A percentile compares a stretch with the other conserved stretches of the same genome.
phyloP scores from a whole-genome alignment of 2,797 vertebrate genomes.

The Okamejei kenojei region DNA sequence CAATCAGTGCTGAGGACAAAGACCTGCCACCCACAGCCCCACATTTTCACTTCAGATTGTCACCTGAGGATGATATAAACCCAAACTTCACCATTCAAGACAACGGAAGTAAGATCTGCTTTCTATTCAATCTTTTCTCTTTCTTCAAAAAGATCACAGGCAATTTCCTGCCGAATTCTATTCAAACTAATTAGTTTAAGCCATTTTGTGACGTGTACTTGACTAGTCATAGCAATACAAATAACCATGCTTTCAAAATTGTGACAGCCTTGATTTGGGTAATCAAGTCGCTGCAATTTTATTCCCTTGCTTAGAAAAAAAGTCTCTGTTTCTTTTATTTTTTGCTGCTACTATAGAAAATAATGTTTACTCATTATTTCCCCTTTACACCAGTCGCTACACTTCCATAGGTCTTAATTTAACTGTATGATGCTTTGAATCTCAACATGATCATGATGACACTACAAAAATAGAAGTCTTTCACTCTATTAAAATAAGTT shows the following conservation, averaged over 20 bases:
- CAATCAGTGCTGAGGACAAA: conserved; percentile 76
- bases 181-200: conserved; percentile 3
- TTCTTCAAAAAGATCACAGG: neutral
- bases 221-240: neutral
- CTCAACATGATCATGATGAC: no score
- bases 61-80: conserved; percentile 73
- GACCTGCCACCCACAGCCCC: conserved; percentile 82
- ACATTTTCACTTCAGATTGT: conserved; percentile 79
- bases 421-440: no score
- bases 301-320: neutral
- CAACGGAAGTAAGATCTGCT: conserved; percentile 79
- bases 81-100: conserved; percentile 92
- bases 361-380: neutral
- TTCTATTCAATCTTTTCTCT: neutral
- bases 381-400: no score
- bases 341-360: neutral
- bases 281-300: neutral
- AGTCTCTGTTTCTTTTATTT: neutral
- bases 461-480: no score
- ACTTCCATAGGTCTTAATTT: no score
- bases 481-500: no score
- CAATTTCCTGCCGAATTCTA: neutral
- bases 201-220: neutral
- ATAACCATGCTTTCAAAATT: neutral
- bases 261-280: neutral